Conservation (phyloP, 2,888 invertebrate genomes). For the Oscheius onirici region DNA sequence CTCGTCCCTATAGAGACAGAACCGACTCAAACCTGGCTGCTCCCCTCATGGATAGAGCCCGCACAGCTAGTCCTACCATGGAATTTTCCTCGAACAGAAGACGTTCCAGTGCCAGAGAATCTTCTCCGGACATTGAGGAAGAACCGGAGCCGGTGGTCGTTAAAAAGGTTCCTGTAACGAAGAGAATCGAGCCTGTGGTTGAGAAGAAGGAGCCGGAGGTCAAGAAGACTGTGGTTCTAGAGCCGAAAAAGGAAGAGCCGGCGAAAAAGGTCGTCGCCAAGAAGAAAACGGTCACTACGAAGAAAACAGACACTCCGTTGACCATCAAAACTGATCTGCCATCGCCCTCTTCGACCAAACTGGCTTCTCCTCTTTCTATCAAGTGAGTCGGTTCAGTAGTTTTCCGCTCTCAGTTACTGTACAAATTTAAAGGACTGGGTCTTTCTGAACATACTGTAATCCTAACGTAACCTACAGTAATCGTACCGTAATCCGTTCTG, state of each 20-base stretch:
- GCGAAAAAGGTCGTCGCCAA: neutral
- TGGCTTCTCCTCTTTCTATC: constrained; percentile 19
- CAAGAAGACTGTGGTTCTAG: neutral
- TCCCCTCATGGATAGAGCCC: constrained; percentile 26
- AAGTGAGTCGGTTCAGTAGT: neutral
- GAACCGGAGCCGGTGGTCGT: neutral
- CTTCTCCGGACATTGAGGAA: neutral
- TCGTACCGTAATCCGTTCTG: no score
- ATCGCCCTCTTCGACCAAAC: neutral
- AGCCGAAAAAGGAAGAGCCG: neutral
- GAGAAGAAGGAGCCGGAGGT: neutral
- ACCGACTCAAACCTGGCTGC: constrained; percentile 44
- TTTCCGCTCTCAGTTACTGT: no score
- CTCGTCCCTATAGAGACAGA: constrained; percentile 37
- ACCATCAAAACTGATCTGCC: neutral
- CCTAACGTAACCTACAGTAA: no score
- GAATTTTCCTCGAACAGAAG: constrained; percentile 12
- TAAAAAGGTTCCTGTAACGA: neutral
- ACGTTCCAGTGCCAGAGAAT: neutral
- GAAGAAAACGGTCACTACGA: neutral
- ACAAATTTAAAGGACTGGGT: neutral
- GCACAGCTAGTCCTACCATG: constrained; percentile 13
- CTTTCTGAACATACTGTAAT: no score
- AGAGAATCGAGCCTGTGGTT: constrained; percentile 1
- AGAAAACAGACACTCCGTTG: neutral